Base-by-base conservation (phyloP, 2,113 vertebrate genomes). In the Percopsis transmontana region DNA sequence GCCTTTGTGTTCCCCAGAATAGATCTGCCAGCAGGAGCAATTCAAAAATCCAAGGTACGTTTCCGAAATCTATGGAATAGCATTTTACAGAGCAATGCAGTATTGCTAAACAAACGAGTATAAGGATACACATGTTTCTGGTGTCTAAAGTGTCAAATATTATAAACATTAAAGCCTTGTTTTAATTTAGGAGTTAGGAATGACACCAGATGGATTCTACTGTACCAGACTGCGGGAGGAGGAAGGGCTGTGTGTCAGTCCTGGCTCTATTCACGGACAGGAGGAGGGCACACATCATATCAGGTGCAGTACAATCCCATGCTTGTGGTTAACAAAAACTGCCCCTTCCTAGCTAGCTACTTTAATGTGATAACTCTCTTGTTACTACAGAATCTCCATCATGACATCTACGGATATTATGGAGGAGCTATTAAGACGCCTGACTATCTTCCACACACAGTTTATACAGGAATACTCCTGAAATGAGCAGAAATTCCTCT, bases 191-290 rank as follows among this genome's bases (percentile, higher is more conserved):
- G 88, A 90, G 62, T 51, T 15, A 15, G 80, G 72, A 48, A 20
- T 90, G 79, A 12, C 85, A 21, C 84, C 90, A 1, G 90, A 92
- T 33, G 15, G 70, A 1, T 85, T 89, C 68, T 93, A 93, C 83
- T 89, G 89, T 47, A 3, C 51, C 0, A 62, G 39, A 55, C 72
- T 92, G 13, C 76, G 92, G 7, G 91, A 92, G 56, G 88, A 92
- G 5, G 56, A 58, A 0, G 91, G 89, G 2, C 38, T 91, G 68
- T 21, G 82, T 0, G 15, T 52, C 12, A 19, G 45, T 54, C 78
- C 88, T 1, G 92, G 92, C 12, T 85, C 53, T 42, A 73, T 85
- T 14, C 74, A 51, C 0, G 80, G 80, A 23, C 89, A 88, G 56
- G 75, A 68, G 61, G 77, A 88, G 4, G 90, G 84, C 3, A 90